Evolutionary conservation across 1,140 invertebrate species (phyloP).

Genomic region (Scaptomyza graminum): DNA sequence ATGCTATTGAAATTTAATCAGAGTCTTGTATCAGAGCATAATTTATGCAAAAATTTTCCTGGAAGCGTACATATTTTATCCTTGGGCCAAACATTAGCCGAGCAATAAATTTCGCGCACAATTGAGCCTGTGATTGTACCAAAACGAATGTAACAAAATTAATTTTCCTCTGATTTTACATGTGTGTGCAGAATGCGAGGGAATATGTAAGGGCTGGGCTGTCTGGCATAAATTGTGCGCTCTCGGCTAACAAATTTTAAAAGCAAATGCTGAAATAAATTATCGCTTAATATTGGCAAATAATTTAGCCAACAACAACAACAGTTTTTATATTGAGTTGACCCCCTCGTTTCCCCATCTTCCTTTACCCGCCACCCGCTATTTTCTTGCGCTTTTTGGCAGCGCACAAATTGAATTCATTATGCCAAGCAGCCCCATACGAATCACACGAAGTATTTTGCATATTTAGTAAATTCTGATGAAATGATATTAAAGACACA

Average conservation of each 20-base stretch:
- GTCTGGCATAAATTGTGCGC: conserved; percentile 66
- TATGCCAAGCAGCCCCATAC: conserved; percentile 39
- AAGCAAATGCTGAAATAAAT: conserved; percentile 76
- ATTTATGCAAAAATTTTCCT: conserved; percentile 66
- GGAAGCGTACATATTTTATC: conserved; percentile 52
- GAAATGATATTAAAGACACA: conserved; percentile 77
- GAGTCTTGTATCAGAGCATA: conserved; percentile 47
- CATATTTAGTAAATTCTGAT: conserved; percentile 52
- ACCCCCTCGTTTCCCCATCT: not conserved
- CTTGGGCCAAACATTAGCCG: conserved; percentile 71
- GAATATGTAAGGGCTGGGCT: conserved; percentile 3
- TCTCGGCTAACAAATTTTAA: conserved; percentile 71
- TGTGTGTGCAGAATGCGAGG: conserved; percentile 1
- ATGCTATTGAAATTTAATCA: conserved; percentile 54
- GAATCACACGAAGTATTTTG: conserved; percentile 43
- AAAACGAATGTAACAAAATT: conserved; percentile 73
- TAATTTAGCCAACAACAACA: conserved; percentile 52
- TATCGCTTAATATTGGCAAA: conserved; percentile 81
- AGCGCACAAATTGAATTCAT: conserved; percentile 71
- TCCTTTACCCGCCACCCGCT: not conserved
- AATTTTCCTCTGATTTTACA: conserved; percentile 79
- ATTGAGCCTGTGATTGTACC: conserved; percentile 62
- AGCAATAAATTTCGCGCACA: conserved; percentile 78
- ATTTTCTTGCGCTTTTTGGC: conserved; percentile 31
- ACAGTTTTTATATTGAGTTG: conserved; percentile 34